Evolutionary conservation across 2,888 invertebrate genomes (phyloP).

Genomic region (Nomada fucata): DNA sequence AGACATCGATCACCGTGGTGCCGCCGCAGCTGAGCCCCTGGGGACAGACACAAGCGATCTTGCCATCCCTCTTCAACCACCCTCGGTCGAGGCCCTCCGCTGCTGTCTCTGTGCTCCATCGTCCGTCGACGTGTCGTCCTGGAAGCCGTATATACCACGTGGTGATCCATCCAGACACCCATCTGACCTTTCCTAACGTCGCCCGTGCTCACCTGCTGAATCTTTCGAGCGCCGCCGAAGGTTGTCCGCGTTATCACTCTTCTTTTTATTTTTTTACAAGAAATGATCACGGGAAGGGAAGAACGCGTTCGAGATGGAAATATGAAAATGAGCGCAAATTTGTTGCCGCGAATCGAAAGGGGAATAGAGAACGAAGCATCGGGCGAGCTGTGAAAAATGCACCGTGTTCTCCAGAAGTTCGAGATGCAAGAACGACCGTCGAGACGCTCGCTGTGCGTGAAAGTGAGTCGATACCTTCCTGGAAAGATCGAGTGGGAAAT

Average conservation of each 20-base stretch:
- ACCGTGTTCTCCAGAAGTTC: slow-evolving; percentile 28
- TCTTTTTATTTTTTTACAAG: background rate
- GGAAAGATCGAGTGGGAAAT: slow-evolving; percentile 67
- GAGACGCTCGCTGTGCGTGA: slow-evolving; percentile 48
- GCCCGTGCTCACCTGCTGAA: slow-evolving; percentile 28
- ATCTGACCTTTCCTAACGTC: slow-evolving; percentile 9
- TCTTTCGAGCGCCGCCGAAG: slow-evolving; percentile 43
- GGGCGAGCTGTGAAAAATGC: slow-evolving; percentile 16
- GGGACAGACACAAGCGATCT: slow-evolving; percentile 73
- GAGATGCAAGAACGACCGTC: slow-evolving; percentile 40
- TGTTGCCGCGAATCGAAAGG: background rate
- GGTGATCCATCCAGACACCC: slow-evolving; percentile 53
- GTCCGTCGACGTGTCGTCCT: slow-evolving; percentile 44
- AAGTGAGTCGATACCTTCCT: slow-evolving; percentile 61
- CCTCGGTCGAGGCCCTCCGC: slow-evolving; percentile 45
- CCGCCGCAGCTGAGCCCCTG: slow-evolving; percentile 77
- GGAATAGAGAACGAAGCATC: background rate
- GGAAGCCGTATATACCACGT: slow-evolving; percentile 44
- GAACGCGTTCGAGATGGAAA: background rate
- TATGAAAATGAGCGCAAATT: background rate
- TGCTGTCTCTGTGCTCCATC: slow-evolving; percentile 29
- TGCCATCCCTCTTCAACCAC: slow-evolving; percentile 66
- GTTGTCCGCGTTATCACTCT: slow-evolving; percentile 23
- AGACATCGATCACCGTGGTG: slow-evolving; percentile 80
- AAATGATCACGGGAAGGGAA: no score